phyloP scores from a whole-genome alignment of 2,888 invertebrate species.

The Acleris emargana region DNA sequence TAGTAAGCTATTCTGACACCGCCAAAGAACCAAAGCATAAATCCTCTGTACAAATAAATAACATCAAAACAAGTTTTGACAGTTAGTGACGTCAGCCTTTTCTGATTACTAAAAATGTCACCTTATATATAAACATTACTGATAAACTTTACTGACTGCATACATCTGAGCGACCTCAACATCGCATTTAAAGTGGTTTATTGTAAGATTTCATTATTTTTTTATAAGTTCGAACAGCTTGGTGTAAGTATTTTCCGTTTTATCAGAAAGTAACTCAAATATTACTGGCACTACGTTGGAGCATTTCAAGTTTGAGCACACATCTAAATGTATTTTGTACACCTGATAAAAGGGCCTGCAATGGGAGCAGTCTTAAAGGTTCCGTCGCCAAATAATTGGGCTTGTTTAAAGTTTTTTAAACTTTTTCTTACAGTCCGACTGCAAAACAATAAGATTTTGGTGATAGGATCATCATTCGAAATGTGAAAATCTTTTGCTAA shows the following conservation, averaged over 20 bases:
- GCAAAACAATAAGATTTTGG: slow-evolving; percentile 16
- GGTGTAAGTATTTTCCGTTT: slow-evolving; percentile 1
- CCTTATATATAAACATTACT: too few species aligned
- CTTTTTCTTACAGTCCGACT: slow-evolving; percentile 2
- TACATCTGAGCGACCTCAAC: too few species aligned
- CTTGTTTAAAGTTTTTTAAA: slow-evolving; percentile 4
- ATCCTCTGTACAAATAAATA: too few species aligned
- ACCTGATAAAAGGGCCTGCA: slow-evolving; percentile 1
- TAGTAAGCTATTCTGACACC: too few species aligned
- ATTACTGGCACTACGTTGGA: slow-evolving; percentile 6
- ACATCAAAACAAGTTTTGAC: too few species aligned
- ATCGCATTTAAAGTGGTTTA: too few species aligned
- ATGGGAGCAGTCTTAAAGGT: slow-evolving; percentile 10
- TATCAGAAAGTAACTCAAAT: slow-evolving; percentile 8
- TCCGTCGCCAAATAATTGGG: slow-evolving; percentile 13
- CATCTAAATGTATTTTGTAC: slow-evolving; percentile 11
- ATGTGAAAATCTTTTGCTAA: slow-evolving; percentile 12
- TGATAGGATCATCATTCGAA: slow-evolving; percentile 1
- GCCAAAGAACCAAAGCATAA: too few species aligned
- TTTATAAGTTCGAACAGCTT: background rate
- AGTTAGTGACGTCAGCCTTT: too few species aligned
- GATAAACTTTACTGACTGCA: too few species aligned
- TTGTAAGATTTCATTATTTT: too few species aligned
- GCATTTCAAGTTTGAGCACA: background rate
- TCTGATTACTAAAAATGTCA: too few species aligned